phyloP scores from a whole-genome alignment of 2,888 invertebrate species.

The Hylaea fasciaria region DNA sequence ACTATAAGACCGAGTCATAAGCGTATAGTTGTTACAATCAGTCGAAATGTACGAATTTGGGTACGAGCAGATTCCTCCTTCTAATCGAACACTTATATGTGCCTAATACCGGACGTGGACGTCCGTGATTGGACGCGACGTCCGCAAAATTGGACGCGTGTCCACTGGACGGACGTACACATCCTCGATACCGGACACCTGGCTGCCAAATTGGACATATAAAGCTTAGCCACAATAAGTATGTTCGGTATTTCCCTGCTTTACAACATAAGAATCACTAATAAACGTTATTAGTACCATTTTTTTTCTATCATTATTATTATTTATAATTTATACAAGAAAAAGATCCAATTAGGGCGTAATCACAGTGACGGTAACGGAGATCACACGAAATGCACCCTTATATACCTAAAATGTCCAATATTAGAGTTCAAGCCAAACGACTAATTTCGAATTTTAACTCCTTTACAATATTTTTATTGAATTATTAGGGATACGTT shows the following conservation, averaged over 20 bases:
- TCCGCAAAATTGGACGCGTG: conserved; percentile 15
- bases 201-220: conserved; percentile 21
- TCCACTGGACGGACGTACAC: background rate
- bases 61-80: conserved; percentile 41
- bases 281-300: conserved; percentile 49
- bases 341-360: conserved; percentile 32
- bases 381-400: conserved; percentile 38
- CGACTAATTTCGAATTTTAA: conserved; percentile 3
- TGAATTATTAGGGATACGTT: conserved; percentile 4
- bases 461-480: background rate
- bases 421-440: conserved; percentile 14
- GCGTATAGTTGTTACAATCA: conserved; percentile 48
- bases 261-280: conserved; percentile 52
- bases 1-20: conserved; percentile 34
- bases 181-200: conserved; percentile 15
- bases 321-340: conserved; percentile 44
- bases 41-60: conserved; percentile 30
- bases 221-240: conserved; percentile 60
- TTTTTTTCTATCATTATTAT: conserved; percentile 27
- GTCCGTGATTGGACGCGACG: background rate
- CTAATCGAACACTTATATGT: conserved; percentile 25
- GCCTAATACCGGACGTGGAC: conserved; percentile 28
- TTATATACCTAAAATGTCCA: conserved; percentile 15
- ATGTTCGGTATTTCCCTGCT: conserved; percentile 54
- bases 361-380: conserved; percentile 25